A percentile compares a stretch with the other conserved stretches of the same genome.
phyloP scores from a whole-genome alignment of 2,113 vertebrate species.

The Sylvia atricapilla region DNA sequence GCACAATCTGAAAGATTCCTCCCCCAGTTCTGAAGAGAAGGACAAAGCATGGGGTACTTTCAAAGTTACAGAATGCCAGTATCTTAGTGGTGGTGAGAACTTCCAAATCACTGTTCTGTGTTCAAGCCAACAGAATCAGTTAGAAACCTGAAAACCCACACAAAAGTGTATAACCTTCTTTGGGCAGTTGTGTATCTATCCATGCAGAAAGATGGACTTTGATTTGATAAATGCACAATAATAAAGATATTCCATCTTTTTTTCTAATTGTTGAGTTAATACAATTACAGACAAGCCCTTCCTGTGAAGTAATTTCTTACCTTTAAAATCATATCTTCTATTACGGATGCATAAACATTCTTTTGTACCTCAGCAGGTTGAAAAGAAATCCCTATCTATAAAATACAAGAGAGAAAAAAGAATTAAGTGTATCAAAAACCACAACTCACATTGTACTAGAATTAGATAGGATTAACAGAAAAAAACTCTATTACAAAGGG shows the following conservation, averaged over 20 bases:
- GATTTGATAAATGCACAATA: background rate
- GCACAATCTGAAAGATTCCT: background rate
- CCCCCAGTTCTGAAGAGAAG: background rate
- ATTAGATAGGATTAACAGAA: background rate
- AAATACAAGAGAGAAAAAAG: background rate
- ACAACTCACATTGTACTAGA: background rate
- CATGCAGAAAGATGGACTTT: background rate
- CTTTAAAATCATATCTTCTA: constrained; percentile 97
- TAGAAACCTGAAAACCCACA: background rate
- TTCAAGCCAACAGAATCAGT: background rate
- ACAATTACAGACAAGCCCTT: background rate
- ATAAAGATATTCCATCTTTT: background rate
- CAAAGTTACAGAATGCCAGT: background rate
- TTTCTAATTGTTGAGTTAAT: background rate
- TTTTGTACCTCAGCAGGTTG: constrained; percentile 90
- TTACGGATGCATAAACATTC: constrained; percentile 87
- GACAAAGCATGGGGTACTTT: background rate
- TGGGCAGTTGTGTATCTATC: background rate
- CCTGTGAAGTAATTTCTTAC: constrained; percentile 60
- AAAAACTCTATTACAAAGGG: background rate
- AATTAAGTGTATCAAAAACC: background rate
- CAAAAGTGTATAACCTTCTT: background rate
- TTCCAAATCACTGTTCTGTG: background rate
- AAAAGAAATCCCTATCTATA: constrained; percentile 90
- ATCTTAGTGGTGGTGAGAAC: background rate